Base-by-base conservation (phyloP, 2,797 vertebrate genomes). In the Masticophis lateralis region DNA sequence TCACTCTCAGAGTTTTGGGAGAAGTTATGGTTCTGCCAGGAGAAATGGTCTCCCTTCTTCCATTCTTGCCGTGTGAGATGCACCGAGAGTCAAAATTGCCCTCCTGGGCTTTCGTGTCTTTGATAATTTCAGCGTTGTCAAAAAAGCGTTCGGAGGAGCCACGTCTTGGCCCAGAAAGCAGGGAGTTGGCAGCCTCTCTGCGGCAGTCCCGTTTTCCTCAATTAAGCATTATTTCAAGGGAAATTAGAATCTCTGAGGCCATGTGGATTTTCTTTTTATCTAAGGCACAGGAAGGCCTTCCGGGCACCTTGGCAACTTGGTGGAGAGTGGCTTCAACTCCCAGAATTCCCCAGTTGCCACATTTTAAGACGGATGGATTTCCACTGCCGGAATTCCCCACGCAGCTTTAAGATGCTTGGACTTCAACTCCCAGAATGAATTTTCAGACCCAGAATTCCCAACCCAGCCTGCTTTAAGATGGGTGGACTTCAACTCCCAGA, bases 1-100 rank as follows among this genome's bases (percentile, higher is more conserved):
- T 37, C 32, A 28, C 66, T 91, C 18, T 4, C 0, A 57, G 18
- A 18, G 57, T 20, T 59, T 59, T 59, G 57, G 86, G 60, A 74
- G 16, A 0, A 1, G n/a, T 47, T 32, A 2, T 16, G 0, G 6
- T n/a, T 22, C 9, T 14, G 5, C 0, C 59, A 0, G 0, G 86
- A 57, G 37, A 92, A 16, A 9, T 1, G 3, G 53, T 60, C 25
- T 32, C 53, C 16, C 66, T 57, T 4, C 25, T 12, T 12, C 28
- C 28, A 22, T 63, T n/a, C 12, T n/a, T 0, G 22, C 16, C n/a
- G 1, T 5, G 55, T 59, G 37, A 79, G 74, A 43, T 0, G 18
- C 37, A 11, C 18, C 3, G 2, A 16, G n/a, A 8, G 9, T 14
- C 14, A 0, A 57, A 20, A 32, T 57, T 37, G 18, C 5, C 16